Evolutionary conservation across 1,140 invertebrate genomes (phyloP).

Genomic region (Cyrtorhinus lividipennis): DNA sequence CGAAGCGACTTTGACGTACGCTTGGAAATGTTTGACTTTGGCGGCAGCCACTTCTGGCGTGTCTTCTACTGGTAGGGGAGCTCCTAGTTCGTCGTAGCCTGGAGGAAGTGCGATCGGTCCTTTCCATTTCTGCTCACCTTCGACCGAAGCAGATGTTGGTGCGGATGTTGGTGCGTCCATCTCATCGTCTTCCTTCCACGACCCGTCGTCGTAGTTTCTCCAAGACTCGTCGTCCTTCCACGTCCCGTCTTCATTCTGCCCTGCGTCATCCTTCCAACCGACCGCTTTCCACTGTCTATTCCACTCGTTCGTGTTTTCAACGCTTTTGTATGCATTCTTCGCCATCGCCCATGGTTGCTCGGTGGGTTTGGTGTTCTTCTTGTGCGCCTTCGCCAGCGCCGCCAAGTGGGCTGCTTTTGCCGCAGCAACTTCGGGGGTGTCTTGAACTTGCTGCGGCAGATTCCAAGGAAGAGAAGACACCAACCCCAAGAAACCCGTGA

Average conservation of each 20-base stretch:
- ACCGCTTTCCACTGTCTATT: neutral
- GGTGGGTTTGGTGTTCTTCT: neutral
- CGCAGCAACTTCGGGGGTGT: slow-evolving; percentile 20
- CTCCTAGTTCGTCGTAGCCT: slow-evolving; percentile 33
- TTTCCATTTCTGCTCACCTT: slow-evolving; percentile 24
- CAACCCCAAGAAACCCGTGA: neutral
- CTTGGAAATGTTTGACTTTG: slow-evolving; percentile 22
- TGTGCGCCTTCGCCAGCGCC: slow-evolving; percentile 12
- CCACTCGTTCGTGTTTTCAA: neutral
- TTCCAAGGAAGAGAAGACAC: neutral
- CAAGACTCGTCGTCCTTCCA: slow-evolving; percentile 13
- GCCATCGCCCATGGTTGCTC: neutral
- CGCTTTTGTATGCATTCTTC: no score
- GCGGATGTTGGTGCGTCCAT: neutral
- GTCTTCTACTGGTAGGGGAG: slow-evolving; percentile 24
- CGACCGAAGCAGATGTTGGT: neutral
- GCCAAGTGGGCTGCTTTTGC: slow-evolving; percentile 23
- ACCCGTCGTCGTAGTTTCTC: slow-evolving; percentile 2
- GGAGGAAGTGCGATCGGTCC: slow-evolving; percentile 31
- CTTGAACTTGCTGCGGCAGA: slow-evolving; percentile 16
- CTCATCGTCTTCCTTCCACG: slow-evolving; percentile 4
- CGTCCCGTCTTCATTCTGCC: neutral
- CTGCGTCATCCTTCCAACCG: neutral
- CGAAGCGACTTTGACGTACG: neutral
- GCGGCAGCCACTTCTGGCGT: slow-evolving; percentile 24